These are phyloP conservation scores for Protophormia terraenovae DNA, from an alignment of 2,888 invertebrate genomes.

Conservation along the genomic window DNA sequence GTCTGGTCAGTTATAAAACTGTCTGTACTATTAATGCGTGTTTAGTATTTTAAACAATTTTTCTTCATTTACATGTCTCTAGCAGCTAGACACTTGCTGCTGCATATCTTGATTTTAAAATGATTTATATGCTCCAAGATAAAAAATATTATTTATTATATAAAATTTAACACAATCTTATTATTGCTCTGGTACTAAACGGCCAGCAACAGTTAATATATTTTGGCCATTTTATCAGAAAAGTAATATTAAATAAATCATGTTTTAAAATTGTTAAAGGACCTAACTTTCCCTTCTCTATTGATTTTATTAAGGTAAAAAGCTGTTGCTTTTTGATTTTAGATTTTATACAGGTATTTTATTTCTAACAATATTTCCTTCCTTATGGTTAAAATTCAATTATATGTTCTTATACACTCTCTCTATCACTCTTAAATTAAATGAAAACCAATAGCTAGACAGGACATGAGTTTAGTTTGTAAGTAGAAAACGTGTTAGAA, in stretches of 20 bases:
- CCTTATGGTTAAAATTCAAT: constrained; percentile 52
- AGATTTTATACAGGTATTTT: constrained; percentile 51
- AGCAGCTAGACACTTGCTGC: neutral
- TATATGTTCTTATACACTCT: constrained; percentile 45
- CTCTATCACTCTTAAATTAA: neutral
- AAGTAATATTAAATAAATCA: constrained; percentile 7
- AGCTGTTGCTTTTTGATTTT: neutral
- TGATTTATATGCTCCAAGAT: neutral
- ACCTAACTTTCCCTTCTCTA: neutral
- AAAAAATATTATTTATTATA: constrained; percentile 53
- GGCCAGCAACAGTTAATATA: constrained; percentile 16
- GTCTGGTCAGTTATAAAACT: neutral
- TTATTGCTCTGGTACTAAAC: constrained; percentile 41
- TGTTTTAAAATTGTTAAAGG: constrained; percentile 13
- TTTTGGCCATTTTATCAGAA: neutral
- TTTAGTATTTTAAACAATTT: constrained; percentile 26
- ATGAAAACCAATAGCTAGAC: constrained; percentile 31
- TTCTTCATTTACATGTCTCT: constrained; percentile 14
- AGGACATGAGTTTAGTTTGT: constrained; percentile 10
- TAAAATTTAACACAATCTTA: constrained; percentile 32
- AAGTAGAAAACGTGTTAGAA: constrained; percentile 39
- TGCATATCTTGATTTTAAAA: no score
- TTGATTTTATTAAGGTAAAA: neutral
- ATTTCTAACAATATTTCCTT: neutral
- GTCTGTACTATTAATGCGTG: constrained; percentile 3